phyloP scores from a whole-genome alignment of 2,113 vertebrate species.

The Vidua macroura region DNA sequence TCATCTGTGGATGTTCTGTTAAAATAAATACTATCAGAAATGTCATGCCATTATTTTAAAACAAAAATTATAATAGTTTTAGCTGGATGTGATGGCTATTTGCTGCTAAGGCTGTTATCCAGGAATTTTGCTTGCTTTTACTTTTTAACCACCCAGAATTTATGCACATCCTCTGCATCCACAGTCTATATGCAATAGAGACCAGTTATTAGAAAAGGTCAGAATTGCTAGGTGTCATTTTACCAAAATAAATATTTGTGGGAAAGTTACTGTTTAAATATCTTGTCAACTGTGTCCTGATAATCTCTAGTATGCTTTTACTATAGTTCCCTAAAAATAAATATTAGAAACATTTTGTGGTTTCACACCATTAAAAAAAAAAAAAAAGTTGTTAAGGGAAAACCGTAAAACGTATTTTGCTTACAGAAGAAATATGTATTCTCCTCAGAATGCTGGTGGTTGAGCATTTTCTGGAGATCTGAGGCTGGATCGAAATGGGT shows the following conservation, averaged over 20 bases:
- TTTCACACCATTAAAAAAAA: neutral
- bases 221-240: conserved; percentile 13
- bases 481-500: neutral
- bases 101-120: neutral
- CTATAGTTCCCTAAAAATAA: neutral
- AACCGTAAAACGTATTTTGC: conserved; percentile 20
- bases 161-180: neutral
- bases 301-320: conserved; percentile 10
- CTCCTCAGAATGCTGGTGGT: neutral
- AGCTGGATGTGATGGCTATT: neutral
- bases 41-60: neutral
- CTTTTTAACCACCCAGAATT: neutral
- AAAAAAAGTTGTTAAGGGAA: neutral
- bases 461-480: neutral
- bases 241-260: neutral
- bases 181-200: neutral
- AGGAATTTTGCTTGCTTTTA: neutral
- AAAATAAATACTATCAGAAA: neutral
- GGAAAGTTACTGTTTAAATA: neutral
- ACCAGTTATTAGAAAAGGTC: neutral
- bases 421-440: conserved; percentile 25
- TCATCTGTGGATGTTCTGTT: neutral
- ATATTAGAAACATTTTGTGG: conserved; percentile 12
- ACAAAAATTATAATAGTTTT: neutral
- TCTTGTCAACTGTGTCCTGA: neutral